Base-by-base conservation (phyloP, 1,140 invertebrate species). In the Aphidius gifuensis region DNA sequence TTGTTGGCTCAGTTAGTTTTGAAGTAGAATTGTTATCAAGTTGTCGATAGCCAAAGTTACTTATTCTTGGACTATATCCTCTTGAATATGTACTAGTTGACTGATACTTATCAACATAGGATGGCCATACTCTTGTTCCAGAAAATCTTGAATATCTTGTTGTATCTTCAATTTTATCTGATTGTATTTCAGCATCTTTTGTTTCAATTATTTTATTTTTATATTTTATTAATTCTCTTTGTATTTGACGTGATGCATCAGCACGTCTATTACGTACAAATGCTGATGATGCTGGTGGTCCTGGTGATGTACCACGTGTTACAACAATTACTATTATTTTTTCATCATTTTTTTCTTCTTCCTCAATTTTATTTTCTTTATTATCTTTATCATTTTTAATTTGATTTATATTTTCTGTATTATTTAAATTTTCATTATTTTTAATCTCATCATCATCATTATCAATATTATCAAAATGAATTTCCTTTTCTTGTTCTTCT, bases 291-390 rank as follows among this genome's bases (percentile, higher is more conserved):
- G 85, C 84, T 2, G 88, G 87, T 3, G 88, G 84, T 0, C 87
- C 89, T 2, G 90, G 91, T 7, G 90, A 92, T 2, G 90, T 92
- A 45, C 86, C 87, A 66, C 91, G 80, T 0, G 88, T 90, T 0
- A 90, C 80, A 21, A 92, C 84, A 5, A 82, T 83, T 5, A 92
- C 69, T 2, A 83, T 84, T 5, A 61, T 44, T 11, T 32, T 56
- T 16, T 42, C 58, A 42, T 42, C 50, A 9, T 62, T 32, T 16
- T 32, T 7, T 11, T 43, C 46, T 21, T 49, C 23, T 8, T 38
- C 23, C 7, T 49, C n/a, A 16, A 49, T 49, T 5, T 56, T 21
- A 42, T 60, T 47, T 23, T 65, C 38, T 21, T 51, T 38, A 40
- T 38, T 5, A 4, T 9, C 45, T 48, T 61, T 48, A 32, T 5